Conservation (phyloP, 2,797 vertebrate species). For the Danio tinwini region DNA sequence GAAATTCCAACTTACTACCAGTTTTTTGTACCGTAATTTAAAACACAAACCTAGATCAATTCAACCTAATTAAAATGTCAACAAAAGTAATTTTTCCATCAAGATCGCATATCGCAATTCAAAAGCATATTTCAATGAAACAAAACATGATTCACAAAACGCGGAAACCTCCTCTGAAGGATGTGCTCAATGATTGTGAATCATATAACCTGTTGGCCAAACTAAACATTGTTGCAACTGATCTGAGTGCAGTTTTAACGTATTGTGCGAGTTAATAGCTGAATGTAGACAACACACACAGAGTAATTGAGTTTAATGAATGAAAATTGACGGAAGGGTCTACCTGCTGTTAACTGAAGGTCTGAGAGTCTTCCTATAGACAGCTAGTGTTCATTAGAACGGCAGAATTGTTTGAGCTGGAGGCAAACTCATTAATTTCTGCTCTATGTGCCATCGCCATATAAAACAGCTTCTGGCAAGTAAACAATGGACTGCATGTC, state of each 20-base stretch:
- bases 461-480: slow-evolving; percentile 54
- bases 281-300: neutral
- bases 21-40: too few species aligned
- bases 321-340: slow-evolving; percentile 2
- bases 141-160: too few species aligned
- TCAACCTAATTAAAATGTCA: too few species aligned
- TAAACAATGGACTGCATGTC: slow-evolving; percentile 42
- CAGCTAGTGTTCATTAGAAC: slow-evolving; percentile 60
- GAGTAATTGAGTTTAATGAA: slow-evolving; percentile 24
- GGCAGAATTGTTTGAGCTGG: slow-evolving; percentile 41
- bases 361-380: slow-evolving; percentile 46
- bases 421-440: slow-evolving; percentile 62
- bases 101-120: too few species aligned
- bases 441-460: slow-evolving; percentile 58
- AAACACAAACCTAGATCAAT: too few species aligned
- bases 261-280: neutral
- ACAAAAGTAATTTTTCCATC: too few species aligned
- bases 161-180: too few species aligned
- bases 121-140: too few species aligned
- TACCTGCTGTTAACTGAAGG: slow-evolving; percentile 56
- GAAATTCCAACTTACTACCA: too few species aligned
- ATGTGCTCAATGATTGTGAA: too few species aligned
- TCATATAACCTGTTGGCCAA: too few species aligned
- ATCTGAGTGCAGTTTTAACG: neutral
- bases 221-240: neutral